Base-by-base conservation (phyloP, 2,888 invertebrate genomes). In the Netelia inedita region DNA sequence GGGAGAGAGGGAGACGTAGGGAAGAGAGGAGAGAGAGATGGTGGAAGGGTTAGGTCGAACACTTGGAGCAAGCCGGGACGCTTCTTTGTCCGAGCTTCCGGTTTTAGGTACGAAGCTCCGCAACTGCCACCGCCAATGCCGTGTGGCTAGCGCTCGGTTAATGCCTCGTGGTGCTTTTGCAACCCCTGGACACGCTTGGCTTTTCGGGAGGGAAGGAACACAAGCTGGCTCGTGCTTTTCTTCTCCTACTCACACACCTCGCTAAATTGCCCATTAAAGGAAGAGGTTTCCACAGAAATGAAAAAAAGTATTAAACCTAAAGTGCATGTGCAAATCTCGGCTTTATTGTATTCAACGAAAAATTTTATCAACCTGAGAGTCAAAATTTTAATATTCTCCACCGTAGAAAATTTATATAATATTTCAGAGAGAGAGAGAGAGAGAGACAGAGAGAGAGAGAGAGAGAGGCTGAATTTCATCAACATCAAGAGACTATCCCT, bases 41-140 rank as follows among this genome's bases (percentile, higher is more conserved):
- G 46, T 14, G 8, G 9, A 61, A 43, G 53, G 66, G 46, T 21
- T 53, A 43, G 65, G 81, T 69, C 19, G 69, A 81, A 81, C 78
- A 69, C 79, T 85, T 73, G 79, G 65, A 41, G 41, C 74, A 74
- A 79, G 28, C 73, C 57, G 63, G 69, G 79, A 83, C 71, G 76
- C 75, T 87, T 85, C 86, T 86, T 85, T 87, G 87, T 84, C 72
- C 75, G 46, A 84, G 82, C 83, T 87, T 87, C 80, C 80, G 82
- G 78, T 79, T 79, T 79, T 63, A 46, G 74, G 63, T 59, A 73
- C 73, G 69, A 74, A 78, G 78, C 68, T 81, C 50, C 57, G 63
- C 63, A 73, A 78, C 73, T 66, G 76, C 76, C 71, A 75, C 63
- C 81, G 43, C 80, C 78, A 74, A 80, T 84, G 61, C 80, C 55